Conservation (phyloP, 2,797 vertebrate genomes). For the Sylvilagus floridanus region DNA sequence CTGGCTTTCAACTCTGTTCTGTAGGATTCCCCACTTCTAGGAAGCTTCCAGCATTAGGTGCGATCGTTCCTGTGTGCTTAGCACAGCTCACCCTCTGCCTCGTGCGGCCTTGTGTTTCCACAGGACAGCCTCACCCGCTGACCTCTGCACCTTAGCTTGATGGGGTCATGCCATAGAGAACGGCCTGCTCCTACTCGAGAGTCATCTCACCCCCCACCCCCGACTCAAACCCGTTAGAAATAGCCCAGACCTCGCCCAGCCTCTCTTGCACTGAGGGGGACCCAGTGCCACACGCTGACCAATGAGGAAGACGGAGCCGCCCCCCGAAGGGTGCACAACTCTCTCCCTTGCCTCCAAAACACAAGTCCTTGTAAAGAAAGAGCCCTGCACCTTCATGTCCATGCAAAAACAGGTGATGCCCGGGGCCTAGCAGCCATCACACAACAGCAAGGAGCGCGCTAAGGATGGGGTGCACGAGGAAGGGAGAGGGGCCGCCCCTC, state of each 20-base stretch:
- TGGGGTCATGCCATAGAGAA: background rate
- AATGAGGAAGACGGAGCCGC: background rate
- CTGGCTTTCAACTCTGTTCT: background rate
- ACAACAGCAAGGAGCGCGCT: background rate
- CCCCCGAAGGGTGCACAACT: background rate
- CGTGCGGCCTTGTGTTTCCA: background rate
- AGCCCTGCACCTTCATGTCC: background rate
- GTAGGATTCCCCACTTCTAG: background rate
- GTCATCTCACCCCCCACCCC: too few relatives aligned
- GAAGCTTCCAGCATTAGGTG: constrained; percentile 12
- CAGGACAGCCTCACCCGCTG: background rate
- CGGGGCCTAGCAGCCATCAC: background rate
- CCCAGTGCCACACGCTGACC: background rate
- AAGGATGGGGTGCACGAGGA: background rate
- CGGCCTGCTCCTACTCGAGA: background rate
- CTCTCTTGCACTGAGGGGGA: background rate
- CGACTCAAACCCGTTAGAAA: constrained; percentile 2
- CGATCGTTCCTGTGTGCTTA: background rate
- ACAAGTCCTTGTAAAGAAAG: background rate
- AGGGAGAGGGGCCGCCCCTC: background rate
- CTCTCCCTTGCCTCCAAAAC: background rate
- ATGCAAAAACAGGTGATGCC: background rate
- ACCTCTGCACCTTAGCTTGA: background rate
- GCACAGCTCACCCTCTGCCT: background rate
- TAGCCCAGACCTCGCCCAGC: background rate